Evolutionary conservation across 2,797 vertebrate genomes (phyloP).

Genomic region (Myripristis murdjan): DNA sequence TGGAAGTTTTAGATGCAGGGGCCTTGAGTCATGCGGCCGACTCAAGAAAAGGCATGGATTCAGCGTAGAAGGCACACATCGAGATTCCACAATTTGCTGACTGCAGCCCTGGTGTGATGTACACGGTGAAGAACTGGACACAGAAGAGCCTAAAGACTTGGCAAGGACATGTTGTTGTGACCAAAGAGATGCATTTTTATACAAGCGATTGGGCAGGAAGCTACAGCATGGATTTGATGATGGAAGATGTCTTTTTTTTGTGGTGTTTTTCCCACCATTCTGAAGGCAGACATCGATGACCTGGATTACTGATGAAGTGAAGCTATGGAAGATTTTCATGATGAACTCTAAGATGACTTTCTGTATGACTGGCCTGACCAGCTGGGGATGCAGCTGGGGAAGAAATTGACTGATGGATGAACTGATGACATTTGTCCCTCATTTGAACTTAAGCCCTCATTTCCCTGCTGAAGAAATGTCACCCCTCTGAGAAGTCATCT

Average conservation of each 20-base stretch:
- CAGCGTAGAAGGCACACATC: slow-evolving; percentile 18
- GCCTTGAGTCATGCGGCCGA: slow-evolving; percentile 12
- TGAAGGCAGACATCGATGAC: slow-evolving; percentile 33
- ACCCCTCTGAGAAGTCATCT: slow-evolving; percentile 28
- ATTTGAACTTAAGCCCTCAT: slow-evolving; percentile 34
- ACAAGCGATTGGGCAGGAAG: slow-evolving; percentile 28
- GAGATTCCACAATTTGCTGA: slow-evolving; percentile 9
- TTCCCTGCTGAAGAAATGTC: slow-evolving; percentile 39
- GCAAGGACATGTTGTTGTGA: slow-evolving; percentile 29
- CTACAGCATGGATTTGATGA: slow-evolving; percentile 46
- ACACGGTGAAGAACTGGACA: slow-evolving; percentile 34
- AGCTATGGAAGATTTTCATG: slow-evolving; percentile 38
- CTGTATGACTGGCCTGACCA: slow-evolving; percentile 40
- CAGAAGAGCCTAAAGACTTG: slow-evolving; percentile 26
- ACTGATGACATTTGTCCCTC: slow-evolving; percentile 18
- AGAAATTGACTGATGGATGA: slow-evolving; percentile 33
- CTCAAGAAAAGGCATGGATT: slow-evolving; percentile 24
- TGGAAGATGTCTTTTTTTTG: slow-evolving; percentile 5
- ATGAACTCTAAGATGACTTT: slow-evolving; percentile 15
- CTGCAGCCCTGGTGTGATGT: slow-evolving; percentile 11
- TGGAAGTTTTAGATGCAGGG: slow-evolving; percentile 8
- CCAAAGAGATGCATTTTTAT: slow-evolving; percentile 25
- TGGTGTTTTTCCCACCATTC: slow-evolving; percentile 16
- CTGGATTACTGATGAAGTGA: slow-evolving; percentile 38
- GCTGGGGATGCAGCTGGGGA: slow-evolving; percentile 32